phyloP scores from a whole-genome alignment of 2,113 vertebrate genomes.

The Rafetus swinhoei region DNA sequence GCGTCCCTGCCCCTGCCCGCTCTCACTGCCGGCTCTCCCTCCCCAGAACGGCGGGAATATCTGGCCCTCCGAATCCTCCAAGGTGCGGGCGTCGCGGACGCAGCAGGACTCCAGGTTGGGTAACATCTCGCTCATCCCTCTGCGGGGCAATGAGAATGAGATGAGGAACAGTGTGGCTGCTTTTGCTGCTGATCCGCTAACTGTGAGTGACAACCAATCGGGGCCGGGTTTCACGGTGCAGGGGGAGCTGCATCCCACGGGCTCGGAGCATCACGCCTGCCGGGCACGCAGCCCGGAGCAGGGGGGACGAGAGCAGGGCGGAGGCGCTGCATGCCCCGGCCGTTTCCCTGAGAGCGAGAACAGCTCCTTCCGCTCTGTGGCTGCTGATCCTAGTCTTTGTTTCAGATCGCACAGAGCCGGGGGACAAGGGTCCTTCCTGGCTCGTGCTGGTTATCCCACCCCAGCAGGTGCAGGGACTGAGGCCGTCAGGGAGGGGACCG shows the following conservation, averaged over 20 bases:
- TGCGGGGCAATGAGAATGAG: slow-evolving; percentile 93
- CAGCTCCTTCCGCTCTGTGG: too few species aligned
- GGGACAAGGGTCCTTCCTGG: too few species aligned
- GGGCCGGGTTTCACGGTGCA: accelerated
- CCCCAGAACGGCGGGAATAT: slow-evolving; percentile 82
- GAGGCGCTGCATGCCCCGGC: background rate
- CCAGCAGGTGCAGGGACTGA: background rate
- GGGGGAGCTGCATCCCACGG: background rate
- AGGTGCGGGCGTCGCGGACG: slow-evolving; percentile 67
- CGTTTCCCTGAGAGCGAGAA: background rate
- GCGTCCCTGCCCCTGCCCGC: accelerated
- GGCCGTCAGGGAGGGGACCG: too few species aligned
- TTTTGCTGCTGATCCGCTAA: slow-evolving; percentile 87
- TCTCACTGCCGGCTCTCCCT: background rate
- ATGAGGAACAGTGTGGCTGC: slow-evolving; percentile 95
- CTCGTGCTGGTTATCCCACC: background rate
- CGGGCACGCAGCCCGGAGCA: background rate
- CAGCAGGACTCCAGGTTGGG: slow-evolving; percentile 85
- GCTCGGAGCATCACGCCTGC: background rate
- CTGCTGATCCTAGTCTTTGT: background rate
- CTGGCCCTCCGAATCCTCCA: slow-evolving; percentile 86
- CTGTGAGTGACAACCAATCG: slow-evolving; percentile 85
- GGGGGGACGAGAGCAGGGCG: background rate
- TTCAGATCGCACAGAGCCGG: background rate
- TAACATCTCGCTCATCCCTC: slow-evolving; percentile 92